These are phyloP conservation scores for Austrolebias charrua DNA, from an alignment of 2,797 vertebrate species.

Conservation along the genomic window DNA sequence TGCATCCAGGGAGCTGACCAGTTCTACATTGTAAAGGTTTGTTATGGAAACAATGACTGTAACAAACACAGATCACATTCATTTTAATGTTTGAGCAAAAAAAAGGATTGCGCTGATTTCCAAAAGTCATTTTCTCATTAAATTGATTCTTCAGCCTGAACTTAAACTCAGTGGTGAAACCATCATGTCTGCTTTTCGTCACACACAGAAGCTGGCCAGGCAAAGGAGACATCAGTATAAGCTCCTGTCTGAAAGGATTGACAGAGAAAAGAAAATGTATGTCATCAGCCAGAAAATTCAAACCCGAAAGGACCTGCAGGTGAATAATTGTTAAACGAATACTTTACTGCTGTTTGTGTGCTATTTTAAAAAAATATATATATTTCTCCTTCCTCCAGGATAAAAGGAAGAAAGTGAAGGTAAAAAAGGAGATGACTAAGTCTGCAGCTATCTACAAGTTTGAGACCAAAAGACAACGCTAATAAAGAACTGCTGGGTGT, in stretches of 20 bases:
- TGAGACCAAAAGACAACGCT: conserved; percentile 88
- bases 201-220: conserved; percentile 81
- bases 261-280: conserved; percentile 92
- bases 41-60: no score
- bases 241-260: conserved; percentile 88
- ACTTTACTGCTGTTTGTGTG: neutral
- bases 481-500: conserved; percentile 9
- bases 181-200: conserved; percentile 1
- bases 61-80: no score
- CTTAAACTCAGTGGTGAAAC: neutral
- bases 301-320: conserved; percentile 91
- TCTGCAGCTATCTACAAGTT: conserved; percentile 92
- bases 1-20: conserved; percentile 80
- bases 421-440: conserved; percentile 85
- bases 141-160: neutral
- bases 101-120: neutral
- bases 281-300: conserved; percentile 95
- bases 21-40: conserved; percentile 75
- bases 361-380: neutral
- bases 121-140: neutral
- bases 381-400: conserved; percentile 77
- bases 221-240: conserved; percentile 85
- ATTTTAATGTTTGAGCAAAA: no score
- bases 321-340: conserved; percentile 49
- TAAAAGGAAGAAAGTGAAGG: conserved; percentile 89